Base-by-base conservation (phyloP, 1,140 invertebrate genomes). In the Nasonia longicornis region DNA sequence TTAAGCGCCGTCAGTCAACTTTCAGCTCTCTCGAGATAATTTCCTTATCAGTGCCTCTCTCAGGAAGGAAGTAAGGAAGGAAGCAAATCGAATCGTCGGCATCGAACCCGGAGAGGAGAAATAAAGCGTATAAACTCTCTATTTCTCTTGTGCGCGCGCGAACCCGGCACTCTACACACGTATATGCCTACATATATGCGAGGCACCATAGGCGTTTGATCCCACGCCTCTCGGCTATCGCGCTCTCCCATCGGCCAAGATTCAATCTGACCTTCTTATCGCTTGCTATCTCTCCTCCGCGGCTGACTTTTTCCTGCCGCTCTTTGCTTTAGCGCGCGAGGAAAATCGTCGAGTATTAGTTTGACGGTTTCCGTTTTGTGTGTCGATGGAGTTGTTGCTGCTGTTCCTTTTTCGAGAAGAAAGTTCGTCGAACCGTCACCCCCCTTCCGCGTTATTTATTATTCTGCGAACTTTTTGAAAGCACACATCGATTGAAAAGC, bases 221-320 rank as follows among this genome's bases (percentile, higher is more conserved):
- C 88, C 87, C 87, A 88, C 87, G 87, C 86, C 86, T 87, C 84
- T 85, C 83, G 84, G 63, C 82, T 87, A 88, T 87, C 86, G 75
- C 85, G 72, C 84, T 82, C 84, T 82, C 79, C 78, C 81, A 87
- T 88, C 87, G 85, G 70, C 80, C 76, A 74, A 87, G 84, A 88
- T 88, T 86, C 82, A 82, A 87, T 87, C 85, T 86, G 58, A 79
- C 72, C 82, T 63, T 75, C 63, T 71, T 58, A 35, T 71, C 20
- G 22, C 29, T 52, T 45, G 42, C 38, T 66, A 22, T 16, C 42
- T 69, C 26, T 82, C 26, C 26, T 79, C 75, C 73, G 74, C 80
- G 10, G 14, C 63, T 67, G 74, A 80, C 84, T 77, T 26, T 71
- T 42, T 71, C 69, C 31, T 20, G 69, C 10, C 4, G 10, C 64